phyloP scores from a whole-genome alignment of 1,140 invertebrate genomes.

The Zaprionus kolodkinae region DNA sequence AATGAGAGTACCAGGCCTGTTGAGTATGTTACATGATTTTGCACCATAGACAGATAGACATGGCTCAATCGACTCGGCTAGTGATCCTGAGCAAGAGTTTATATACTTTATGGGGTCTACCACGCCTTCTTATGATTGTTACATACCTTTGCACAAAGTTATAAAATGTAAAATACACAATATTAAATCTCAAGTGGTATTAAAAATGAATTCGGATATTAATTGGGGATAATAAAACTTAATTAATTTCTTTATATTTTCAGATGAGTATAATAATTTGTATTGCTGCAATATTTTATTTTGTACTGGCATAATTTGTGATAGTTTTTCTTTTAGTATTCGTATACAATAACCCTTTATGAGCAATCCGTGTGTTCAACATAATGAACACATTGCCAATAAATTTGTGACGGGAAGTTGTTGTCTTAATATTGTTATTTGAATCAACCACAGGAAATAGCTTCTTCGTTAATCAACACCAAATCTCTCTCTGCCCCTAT shows the following conservation, averaged over 20 bases:
- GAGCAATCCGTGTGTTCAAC: not conserved
- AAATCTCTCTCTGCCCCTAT: not conserved
- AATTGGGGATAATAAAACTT: too few species aligned
- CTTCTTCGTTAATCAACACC: slow-evolving; percentile 9
- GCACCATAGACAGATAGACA: too few species aligned
- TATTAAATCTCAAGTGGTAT: too few species aligned
- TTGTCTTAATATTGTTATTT: slow-evolving; percentile 9
- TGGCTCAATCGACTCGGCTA: too few species aligned
- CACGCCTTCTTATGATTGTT: too few species aligned
- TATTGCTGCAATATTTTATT: not conserved
- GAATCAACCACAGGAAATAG: slow-evolving; percentile 8
- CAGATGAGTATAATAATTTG: not conserved
- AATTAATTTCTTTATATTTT: not conserved
- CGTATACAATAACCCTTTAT: slow-evolving; percentile 1
- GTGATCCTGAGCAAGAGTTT: too few species aligned
- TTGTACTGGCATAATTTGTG: not conserved
- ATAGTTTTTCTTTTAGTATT: not conserved
- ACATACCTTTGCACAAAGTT: too few species aligned
- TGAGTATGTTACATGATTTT: too few species aligned
- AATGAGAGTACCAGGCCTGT: too few species aligned
- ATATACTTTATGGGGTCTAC: too few species aligned
- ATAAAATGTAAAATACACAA: too few species aligned
- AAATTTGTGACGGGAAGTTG: slow-evolving; percentile 1
- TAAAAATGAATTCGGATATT: not conserved
- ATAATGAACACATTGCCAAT: not conserved